Conservation (phyloP, 2,797 vertebrate species). For the Acanthiza pusilla region DNA sequence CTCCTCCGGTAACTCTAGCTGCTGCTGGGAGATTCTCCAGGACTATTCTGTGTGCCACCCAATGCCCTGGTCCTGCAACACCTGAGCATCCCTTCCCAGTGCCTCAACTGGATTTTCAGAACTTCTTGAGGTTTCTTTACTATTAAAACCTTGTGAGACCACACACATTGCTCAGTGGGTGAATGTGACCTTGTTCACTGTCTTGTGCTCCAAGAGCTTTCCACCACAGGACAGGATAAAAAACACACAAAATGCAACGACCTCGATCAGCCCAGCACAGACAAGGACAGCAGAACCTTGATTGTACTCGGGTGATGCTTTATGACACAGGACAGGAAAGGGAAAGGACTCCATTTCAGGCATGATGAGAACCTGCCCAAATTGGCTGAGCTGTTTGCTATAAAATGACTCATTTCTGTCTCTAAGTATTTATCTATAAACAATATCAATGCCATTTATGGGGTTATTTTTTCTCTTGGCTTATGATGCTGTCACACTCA, state of each 20-base stretch:
- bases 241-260: not conserved
- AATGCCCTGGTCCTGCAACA: not conserved
- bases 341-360: not conserved
- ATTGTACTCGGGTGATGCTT: not conserved
- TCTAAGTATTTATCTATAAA: not conserved
- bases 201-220: not conserved
- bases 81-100: not conserved
- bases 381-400: not conserved
- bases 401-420: not conserved
- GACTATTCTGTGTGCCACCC: not conserved
- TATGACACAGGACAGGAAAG: not conserved
- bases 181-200: not conserved
- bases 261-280: not conserved
- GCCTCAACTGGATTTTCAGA: not conserved
- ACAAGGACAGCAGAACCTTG: not conserved
- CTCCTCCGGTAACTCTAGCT: not conserved
- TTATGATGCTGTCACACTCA: not conserved
- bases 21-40: not conserved
- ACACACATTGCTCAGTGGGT: not conserved
- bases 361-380: not conserved
- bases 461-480: not conserved
- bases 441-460: rapidly evolving
- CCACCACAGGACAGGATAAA: not conserved
- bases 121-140: not conserved
- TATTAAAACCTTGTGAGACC: not conserved